Conservation (phyloP, 2,888 invertebrate species). For the Imbricaverruca yamaguchii region DNA sequence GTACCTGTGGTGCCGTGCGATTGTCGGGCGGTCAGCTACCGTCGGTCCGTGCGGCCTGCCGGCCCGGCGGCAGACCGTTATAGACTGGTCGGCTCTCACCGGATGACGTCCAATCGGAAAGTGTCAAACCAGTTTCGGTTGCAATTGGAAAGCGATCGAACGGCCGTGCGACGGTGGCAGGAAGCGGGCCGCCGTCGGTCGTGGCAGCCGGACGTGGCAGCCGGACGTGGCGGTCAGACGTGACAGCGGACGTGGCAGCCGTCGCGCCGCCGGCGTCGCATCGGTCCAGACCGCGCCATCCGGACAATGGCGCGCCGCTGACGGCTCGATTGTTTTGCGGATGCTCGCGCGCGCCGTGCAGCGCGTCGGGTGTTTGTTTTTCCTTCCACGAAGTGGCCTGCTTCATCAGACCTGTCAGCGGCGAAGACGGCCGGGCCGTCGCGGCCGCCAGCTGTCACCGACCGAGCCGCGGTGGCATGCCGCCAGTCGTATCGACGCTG, state of each 20-base stretch:
- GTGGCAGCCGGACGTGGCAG: background rate
- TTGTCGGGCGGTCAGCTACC: no score
- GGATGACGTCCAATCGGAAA: slow-evolving; percentile 1
- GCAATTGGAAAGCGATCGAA: slow-evolving; percentile 21
- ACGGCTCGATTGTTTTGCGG: no score
- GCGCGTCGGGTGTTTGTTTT: background rate
- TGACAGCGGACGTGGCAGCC: background rate
- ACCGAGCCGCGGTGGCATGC: no score
- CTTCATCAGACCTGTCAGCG: slow-evolving; percentile 5
- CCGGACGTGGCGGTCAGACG: background rate
- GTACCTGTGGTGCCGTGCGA: no score
- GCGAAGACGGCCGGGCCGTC: background rate
- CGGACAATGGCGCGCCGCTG: no score
- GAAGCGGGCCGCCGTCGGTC: background rate
- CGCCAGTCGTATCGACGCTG: no score
- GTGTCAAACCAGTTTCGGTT: slow-evolving; percentile 18
- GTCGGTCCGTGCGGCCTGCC: no score
- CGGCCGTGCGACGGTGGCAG: background rate
- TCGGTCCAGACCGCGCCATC: no score
- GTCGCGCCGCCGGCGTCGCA: no score
- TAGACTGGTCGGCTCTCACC: background rate
- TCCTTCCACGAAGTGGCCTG: background rate
- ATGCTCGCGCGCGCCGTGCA: background rate
- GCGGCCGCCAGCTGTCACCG: background rate
- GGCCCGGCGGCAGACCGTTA: background rate